Base-by-base conservation (phyloP, 2,113 vertebrate genomes). In the Serilophus lunatus region DNA sequence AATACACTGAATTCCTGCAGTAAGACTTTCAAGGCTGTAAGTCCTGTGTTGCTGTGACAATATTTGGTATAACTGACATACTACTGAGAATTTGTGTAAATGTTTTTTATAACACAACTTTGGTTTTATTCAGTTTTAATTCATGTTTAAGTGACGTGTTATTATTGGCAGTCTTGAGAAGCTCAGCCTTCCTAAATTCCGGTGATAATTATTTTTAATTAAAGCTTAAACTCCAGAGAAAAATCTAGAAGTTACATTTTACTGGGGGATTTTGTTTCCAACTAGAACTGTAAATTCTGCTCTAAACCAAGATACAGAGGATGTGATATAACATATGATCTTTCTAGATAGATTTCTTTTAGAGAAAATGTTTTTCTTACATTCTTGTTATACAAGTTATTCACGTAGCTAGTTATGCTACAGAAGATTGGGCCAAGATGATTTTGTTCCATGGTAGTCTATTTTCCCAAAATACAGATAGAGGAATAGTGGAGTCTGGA, bases 301-400 rank as follows among this genome's bases (percentile, higher is more conserved):
- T 87, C 26, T 33, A 75, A 71, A 63, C 9, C 9, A 79, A 68
- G 18, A 42, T 68, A 23, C 0, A 0, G 0, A 47, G 13, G 11
- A 16, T 71, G 10, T 51, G 49, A 53, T 85, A 64, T 63, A 50
- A 50, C 18, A 14, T 9, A 12, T 6, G 2, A 3, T 64, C 4
- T 68, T 86, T 36, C 22, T 61, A 24, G 36, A 26, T 59, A 1
- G 11, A 13, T 88, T 86, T 63, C 24, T 88, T 50, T 49, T 35
- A 19, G 25, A 49, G 10, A 81, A 66, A 74, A n/a, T 23, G 17
- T 49, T 77, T 74, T 86, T 9, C 9, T 45, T 29, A 9, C 26
- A 1, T 74, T 77, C 24, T 35, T 42, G 3, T 63, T 69, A 13
- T 3, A 2, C 2, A 35, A 8, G 13, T 72, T 53, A n/a, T 29